Base-by-base conservation (phyloP, 1,140 invertebrate species). In the Euwallacea similis region DNA sequence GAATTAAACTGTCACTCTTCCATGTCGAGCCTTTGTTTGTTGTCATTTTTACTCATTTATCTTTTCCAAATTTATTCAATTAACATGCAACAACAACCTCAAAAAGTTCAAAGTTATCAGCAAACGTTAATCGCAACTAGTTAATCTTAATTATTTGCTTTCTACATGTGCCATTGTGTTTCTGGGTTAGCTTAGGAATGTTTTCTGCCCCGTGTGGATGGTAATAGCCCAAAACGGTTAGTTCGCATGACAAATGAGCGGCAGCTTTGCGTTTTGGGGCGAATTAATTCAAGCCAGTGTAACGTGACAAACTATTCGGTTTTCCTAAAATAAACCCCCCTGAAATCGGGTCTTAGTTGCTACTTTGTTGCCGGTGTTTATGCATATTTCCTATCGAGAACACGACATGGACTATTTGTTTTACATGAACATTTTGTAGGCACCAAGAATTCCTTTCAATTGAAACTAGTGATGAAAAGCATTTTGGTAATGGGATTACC, bases 1-100 rank as follows among this genome's bases (percentile, higher is more conserved):
- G 41, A 61, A 69, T 69, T 69, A 69, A 69, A 16, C 59, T 69
- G 59, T 63, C 67, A 60, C 56, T 59, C 56, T 60, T 44, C 33
- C 21, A 2, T n/a, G 41, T 33, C 21, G 21, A 33, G 46, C n/a
- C 46, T 13, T 50, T 50, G 9, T 50, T 50, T 50, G 46, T 50
- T 50, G 46, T 50, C 13, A 33, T 33, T 33, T 33, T 33, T 33
- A 33, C 21, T 4, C 21, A 33, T 33, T 53, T 10, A 9, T 53
- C 16, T 53, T 53, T 7, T 13, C 6, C 9, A 16, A 13, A 13
- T 53, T n/a, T 53, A 53, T 53, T 53, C 9, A 10, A n/a, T 53
- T 53, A 10, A n/a, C 16, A 9, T n/a, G 50, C 50, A 2, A 33
- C 21, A 33, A 33, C 21, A 33, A 33, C 21, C 21, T 33, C 21